phyloP scores from a whole-genome alignment of 2,888 invertebrate species.

The Thelaira solivaga region DNA sequence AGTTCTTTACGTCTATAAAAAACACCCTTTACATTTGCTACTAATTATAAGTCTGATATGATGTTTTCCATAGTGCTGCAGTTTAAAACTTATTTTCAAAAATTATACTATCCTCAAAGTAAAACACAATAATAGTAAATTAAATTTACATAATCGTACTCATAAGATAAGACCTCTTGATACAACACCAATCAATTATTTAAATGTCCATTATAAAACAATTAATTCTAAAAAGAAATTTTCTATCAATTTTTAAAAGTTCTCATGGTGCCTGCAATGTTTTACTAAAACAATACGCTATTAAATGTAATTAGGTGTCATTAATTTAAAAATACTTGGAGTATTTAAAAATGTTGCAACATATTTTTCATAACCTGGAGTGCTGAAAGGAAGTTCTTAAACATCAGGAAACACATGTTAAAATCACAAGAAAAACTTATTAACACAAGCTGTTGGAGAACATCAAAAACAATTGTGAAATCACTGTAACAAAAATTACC shows the following conservation, averaged over 20 bases:
- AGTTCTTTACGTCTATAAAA: too few species aligned
- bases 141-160: too few species aligned
- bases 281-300: neutral
- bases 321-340: too few species aligned
- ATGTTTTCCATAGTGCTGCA: too few species aligned
- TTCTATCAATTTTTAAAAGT: neutral
- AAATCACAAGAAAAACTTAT: slow-evolving; percentile 36
- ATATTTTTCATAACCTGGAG: slow-evolving; percentile 12
- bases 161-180: too few species aligned
- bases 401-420: slow-evolving; percentile 28
- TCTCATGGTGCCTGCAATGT: neutral
- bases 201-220: neutral
- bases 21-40: too few species aligned
- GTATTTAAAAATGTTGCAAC: slow-evolving; percentile 21
- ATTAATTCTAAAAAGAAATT: too few species aligned
- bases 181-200: neutral
- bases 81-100: too few species aligned
- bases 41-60: too few species aligned
- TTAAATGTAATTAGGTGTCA: slow-evolving; percentile 7
- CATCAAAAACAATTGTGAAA: slow-evolving; percentile 45
- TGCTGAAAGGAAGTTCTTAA: neutral
- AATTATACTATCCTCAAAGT: too few species aligned
- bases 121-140: too few species aligned
- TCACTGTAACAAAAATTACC: slow-evolving; percentile 36
- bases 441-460: slow-evolving; percentile 19